Conservation (phyloP, 2,797 vertebrate species). For the Tinamus major region DNA sequence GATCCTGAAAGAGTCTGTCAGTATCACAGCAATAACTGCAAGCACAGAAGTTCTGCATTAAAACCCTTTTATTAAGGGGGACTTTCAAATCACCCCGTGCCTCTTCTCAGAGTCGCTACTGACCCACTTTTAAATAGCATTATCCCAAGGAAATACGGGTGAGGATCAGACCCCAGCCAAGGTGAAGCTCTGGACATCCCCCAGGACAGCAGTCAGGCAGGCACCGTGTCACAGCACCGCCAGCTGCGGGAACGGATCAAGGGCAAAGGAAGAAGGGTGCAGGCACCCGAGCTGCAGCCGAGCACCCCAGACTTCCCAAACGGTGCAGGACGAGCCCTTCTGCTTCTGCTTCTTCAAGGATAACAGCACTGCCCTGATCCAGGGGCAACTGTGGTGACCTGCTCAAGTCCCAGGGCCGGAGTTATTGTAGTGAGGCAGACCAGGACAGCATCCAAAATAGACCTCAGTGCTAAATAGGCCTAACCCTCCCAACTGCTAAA, state of each 20-base stretch:
- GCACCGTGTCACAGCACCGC: background rate
- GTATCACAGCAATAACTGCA: background rate
- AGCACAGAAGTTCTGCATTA: background rate
- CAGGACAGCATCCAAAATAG: background rate
- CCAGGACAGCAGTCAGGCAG: background rate
- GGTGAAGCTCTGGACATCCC: background rate
- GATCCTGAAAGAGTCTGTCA: constrained; percentile 27
- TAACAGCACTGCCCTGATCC: background rate
- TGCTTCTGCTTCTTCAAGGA: background rate
- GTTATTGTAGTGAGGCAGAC: background rate
- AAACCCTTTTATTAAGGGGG: background rate
- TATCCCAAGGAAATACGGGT: background rate
- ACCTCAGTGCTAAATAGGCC: background rate
- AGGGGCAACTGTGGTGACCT: background rate
- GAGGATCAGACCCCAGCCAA: background rate
- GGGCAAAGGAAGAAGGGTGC: background rate
- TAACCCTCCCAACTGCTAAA: rapidly evolving
- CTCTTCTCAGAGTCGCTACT: background rate
- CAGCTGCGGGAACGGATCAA: background rate
- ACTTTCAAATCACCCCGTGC: background rate
- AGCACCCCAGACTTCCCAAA: background rate
- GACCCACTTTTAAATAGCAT: background rate
- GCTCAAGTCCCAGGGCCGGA: background rate
- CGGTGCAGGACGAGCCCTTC: background rate
- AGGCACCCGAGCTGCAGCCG: background rate